A percentile compares a stretch with the other conserved stretches of the same genome.
phyloP scores from a whole-genome alignment of 1,140 invertebrate genomes.

The Melanaphis sacchari region DNA sequence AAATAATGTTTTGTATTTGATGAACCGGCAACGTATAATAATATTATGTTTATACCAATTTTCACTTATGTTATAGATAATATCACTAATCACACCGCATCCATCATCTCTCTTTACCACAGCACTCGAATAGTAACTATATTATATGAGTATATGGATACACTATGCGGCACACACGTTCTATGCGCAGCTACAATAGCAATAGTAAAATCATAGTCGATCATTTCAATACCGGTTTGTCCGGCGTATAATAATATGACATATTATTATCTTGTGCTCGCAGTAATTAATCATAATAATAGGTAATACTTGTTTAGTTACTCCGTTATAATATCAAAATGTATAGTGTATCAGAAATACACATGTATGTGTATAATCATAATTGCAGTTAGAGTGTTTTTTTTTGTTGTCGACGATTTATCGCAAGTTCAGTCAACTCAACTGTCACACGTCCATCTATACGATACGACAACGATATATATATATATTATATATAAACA shows the following conservation, averaged over 20 bases:
- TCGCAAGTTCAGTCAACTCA: neutral
- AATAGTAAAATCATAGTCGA: neutral
- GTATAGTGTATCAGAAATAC: neutral
- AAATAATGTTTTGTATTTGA: neutral
- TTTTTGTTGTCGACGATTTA: neutral
- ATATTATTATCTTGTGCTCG: neutral
- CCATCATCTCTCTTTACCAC: neutral
- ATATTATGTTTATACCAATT: neutral
- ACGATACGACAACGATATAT: neutral
- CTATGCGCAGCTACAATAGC: neutral
- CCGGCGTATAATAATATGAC: neutral
- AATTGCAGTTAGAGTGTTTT: neutral
- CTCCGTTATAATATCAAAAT: constrained; percentile 14
- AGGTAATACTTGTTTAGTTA: neutral
- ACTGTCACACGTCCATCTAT: neutral
- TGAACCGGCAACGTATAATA: neutral
- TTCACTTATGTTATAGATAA: neutral
- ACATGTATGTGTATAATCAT: neutral
- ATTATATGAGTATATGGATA: neutral
- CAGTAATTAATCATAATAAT: neutral
- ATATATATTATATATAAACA: too few relatives aligned
- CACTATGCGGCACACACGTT: neutral
- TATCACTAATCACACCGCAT: neutral
- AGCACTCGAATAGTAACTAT: neutral
- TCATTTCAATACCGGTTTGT: neutral